Percentiles rank a stretch among this genome's conserved stretches.
phyloP scores from a whole-genome alignment of 2,888 invertebrate genomes.

The Aporophyla lueneburgensis region DNA sequence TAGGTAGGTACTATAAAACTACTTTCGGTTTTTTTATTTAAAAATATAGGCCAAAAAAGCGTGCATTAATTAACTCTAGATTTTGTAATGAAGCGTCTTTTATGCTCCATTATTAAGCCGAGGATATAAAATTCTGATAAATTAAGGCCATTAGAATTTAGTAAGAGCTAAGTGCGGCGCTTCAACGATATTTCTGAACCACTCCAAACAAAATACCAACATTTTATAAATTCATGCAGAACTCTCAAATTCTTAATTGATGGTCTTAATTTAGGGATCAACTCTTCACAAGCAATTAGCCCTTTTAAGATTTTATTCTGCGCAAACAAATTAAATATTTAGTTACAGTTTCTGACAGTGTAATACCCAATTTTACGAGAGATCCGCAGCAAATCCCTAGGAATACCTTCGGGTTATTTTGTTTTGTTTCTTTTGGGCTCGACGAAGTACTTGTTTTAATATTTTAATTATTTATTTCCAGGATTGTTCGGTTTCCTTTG shows the following conservation, averaged over 20 bases:
- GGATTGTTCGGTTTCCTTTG: slow-evolving; percentile 14
- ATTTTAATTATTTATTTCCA: slow-evolving; percentile 50
- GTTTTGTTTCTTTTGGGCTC: slow-evolving; percentile 44
- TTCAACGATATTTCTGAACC: slow-evolving; percentile 20
- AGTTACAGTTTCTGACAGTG: slow-evolving; percentile 56
- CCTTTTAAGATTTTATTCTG: slow-evolving; percentile 54
- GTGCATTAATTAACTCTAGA: not conserved
- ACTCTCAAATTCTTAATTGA: slow-evolving; percentile 55
- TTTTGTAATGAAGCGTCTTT: not conserved
- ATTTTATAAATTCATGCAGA: slow-evolving; percentile 52
- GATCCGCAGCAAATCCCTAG: slow-evolving; percentile 35
- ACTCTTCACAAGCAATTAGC: slow-evolving; percentile 53
- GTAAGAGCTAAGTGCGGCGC: slow-evolving; percentile 23
- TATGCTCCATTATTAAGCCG: not conserved
- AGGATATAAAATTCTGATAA: slow-evolving; percentile 14
- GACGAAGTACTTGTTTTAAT: slow-evolving; percentile 33
- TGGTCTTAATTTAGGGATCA: slow-evolving; percentile 55
- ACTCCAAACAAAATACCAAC: slow-evolving; percentile 44
- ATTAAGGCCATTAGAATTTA: slow-evolving; percentile 33
- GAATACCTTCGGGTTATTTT: slow-evolving; percentile 42
- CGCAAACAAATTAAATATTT: slow-evolving; percentile 67
- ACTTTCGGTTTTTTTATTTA: not conserved
- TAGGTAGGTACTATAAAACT: not conserved
- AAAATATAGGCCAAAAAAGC: not conserved
- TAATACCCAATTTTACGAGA: slow-evolving; percentile 63